Conservation (phyloP, 2,113 vertebrate genomes). For the Promerops cafer region DNA sequence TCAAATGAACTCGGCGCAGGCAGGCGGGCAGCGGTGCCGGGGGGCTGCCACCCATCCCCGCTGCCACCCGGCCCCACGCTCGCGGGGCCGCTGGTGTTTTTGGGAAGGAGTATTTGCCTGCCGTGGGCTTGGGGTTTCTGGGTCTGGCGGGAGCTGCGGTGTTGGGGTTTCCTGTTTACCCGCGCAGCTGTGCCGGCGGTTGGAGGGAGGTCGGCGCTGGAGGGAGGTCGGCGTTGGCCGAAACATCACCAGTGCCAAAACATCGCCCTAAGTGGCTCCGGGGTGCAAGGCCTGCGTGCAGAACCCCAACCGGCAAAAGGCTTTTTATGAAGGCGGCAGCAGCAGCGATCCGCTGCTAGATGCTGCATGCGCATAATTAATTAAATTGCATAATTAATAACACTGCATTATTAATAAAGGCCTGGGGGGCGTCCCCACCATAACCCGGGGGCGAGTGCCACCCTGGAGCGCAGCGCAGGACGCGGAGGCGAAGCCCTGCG, state of each 20-base stretch:
- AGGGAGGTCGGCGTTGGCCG: background rate
- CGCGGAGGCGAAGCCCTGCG: rapidly evolving
- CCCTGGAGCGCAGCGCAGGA: background rate
- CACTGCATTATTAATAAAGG: slow-evolving; percentile 4
- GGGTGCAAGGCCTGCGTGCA: background rate
- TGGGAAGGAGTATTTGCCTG: background rate
- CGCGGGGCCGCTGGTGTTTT: background rate
- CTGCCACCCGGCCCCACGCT: background rate
- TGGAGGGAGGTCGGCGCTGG: background rate
- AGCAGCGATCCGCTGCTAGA: slow-evolving; percentile 33
- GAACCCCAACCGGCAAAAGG: too few species aligned
- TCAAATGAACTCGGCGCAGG: background rate
- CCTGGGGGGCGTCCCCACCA: background rate
- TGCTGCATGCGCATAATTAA: slow-evolving; percentile 63
- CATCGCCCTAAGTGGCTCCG: background rate
- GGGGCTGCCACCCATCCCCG: background rate
- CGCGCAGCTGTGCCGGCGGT: slow-evolving; percentile 42
- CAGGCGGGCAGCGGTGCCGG: background rate
- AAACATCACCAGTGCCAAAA: background rate
- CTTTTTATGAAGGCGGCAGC: background rate
- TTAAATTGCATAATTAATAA: slow-evolving; percentile 64
- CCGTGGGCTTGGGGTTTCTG: background rate
- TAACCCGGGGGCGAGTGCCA: background rate
- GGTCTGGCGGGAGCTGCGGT: background rate
- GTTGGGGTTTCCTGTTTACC: slow-evolving; percentile 72